Evolutionary conservation across 2,113 vertebrate genomes (phyloP).

Genomic region (Thamnophis sirtalis): DNA sequence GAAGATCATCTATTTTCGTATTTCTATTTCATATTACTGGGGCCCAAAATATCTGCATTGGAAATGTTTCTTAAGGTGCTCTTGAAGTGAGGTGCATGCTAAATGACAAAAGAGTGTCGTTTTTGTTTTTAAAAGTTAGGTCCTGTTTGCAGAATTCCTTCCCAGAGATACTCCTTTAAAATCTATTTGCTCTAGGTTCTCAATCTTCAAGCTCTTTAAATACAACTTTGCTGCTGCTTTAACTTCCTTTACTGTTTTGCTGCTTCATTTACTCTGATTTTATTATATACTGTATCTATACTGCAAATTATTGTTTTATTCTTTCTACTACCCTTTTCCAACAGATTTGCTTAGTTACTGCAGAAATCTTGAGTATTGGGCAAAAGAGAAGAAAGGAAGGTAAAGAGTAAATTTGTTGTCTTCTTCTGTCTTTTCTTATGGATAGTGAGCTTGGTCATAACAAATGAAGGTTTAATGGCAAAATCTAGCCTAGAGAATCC

Average conservation of each 20-base stretch:
- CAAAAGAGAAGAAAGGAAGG: not conserved
- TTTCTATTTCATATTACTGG: not conserved
- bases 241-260: not conserved
- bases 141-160: not conserved
- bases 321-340: not conserved
- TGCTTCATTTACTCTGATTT: not conserved
- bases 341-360: not conserved
- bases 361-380: not conserved
- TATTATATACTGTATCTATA: not conserved
- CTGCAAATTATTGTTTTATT: not conserved
- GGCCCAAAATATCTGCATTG: not conserved
- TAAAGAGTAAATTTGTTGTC: not conserved
- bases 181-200: not conserved
- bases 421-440: not conserved
- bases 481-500: not conserved
- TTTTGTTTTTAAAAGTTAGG: not conserved
- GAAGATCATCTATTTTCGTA: not conserved
- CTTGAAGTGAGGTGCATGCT: not conserved
- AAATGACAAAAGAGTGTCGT: not conserved
- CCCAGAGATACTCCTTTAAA: not conserved
- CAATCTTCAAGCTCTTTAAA: not conserved
- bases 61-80: not conserved
- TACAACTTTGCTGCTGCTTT: not conserved
- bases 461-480: not conserved
- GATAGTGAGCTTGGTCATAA: not conserved